A percentile compares a stretch with the other conserved stretches of the same genome.
These are phyloP conservation scores for Cacoxenus indagator DNA, from an alignment of 2,888 invertebrate species.

Conservation along the genomic window DNA sequence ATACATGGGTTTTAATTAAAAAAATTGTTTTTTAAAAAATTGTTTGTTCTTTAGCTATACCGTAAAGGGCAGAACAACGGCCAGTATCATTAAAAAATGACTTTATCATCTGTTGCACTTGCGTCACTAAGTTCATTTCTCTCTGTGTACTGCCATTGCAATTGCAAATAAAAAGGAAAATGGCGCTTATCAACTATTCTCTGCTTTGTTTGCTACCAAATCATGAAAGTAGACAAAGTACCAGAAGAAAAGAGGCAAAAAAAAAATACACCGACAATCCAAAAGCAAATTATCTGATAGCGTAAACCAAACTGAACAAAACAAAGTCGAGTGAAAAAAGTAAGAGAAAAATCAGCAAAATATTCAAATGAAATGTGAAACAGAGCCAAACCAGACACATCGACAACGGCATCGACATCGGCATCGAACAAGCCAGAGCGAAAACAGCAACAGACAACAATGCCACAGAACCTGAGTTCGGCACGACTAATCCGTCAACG, in stretches of 20 bases:
- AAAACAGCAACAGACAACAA: slow-evolving; percentile 40
- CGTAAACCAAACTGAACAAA: slow-evolving; percentile 21
- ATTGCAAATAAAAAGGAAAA: not conserved
- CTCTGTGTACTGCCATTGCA: too few relatives aligned
- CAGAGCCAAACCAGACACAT: slow-evolving; percentile 32
- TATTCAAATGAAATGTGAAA: slow-evolving; percentile 64
- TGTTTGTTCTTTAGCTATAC: too few relatives aligned
- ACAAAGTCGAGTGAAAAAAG: not conserved
- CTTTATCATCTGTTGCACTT: too few relatives aligned
- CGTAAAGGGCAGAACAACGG: too few relatives aligned
- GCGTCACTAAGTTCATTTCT: too few relatives aligned
- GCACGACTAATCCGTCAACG: slow-evolving; percentile 66
- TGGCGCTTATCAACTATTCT: slow-evolving; percentile 9
- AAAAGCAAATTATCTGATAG: slow-evolving; percentile 61
- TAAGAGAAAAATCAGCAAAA: slow-evolving; percentile 38
- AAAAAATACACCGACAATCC: slow-evolving; percentile 30
- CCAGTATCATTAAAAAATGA: too few relatives aligned
- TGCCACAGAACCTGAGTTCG: slow-evolving; percentile 41
- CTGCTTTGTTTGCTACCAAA: slow-evolving; percentile 40
- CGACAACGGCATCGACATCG: slow-evolving; percentile 12
- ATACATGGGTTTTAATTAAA: too few relatives aligned
- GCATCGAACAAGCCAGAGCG: slow-evolving; percentile 22
- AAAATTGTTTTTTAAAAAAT: too few relatives aligned
- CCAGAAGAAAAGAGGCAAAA: not conserved
- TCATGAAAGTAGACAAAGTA: slow-evolving; percentile 7